phyloP scores from a whole-genome alignment of 2,113 vertebrate genomes.

The Callospermophilus lateralis region DNA sequence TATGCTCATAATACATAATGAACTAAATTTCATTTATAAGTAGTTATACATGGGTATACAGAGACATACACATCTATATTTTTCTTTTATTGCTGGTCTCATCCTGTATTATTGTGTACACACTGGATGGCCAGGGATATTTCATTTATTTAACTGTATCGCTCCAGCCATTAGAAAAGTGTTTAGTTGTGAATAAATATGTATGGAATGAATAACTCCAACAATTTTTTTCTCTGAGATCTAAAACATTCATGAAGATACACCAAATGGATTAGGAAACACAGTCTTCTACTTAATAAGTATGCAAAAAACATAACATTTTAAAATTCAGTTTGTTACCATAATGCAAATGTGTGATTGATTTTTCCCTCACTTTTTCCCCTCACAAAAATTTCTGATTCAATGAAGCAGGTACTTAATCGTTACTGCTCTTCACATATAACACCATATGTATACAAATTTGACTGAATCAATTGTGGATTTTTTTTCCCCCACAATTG shows the following conservation, averaged over 20 bases:
- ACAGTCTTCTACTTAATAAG: not conserved
- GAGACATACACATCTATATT: not conserved
- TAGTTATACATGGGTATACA: not conserved
- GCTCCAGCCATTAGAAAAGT: constrained; percentile 15
- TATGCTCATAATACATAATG: not conserved
- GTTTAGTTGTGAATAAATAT: not conserved
- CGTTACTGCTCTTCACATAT: not conserved
- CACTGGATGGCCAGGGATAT: not conserved
- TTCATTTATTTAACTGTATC: not conserved
- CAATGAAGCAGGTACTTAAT: not conserved
- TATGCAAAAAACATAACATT: constrained; percentile 1
- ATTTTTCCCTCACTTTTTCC: not conserved
- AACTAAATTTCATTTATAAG: not conserved
- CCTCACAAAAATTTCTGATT: constrained; percentile 37
- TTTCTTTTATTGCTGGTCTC: not conserved
- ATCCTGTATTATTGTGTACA: not conserved
- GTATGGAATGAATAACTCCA: not conserved
- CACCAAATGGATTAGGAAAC: not conserved
- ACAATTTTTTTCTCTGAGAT: not conserved
- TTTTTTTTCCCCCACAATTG: not conserved
- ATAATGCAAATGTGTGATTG: not conserved
- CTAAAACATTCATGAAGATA: not conserved
- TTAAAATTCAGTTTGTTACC: constrained; percentile 33
- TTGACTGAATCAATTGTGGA: not conserved
- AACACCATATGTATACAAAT: constrained; percentile 35